Evolutionary conservation across 2,888 invertebrate genomes (phyloP).

Genomic region (Cheilosia impressa): DNA sequence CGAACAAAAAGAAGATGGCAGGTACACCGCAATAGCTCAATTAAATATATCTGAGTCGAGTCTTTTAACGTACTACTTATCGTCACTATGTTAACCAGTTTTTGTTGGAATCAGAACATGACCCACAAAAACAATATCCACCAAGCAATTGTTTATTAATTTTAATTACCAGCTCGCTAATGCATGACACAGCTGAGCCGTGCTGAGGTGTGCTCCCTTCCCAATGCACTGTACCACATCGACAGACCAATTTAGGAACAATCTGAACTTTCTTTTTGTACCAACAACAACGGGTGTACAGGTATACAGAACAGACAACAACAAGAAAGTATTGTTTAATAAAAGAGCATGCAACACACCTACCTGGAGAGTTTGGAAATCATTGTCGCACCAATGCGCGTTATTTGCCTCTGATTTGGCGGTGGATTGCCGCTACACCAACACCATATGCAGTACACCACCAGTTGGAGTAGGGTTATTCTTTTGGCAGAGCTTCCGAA

Average conservation of each 20-base stretch:
- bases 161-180: conserved; percentile 58
- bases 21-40: conserved; percentile 4
- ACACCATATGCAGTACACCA: conserved; percentile 59
- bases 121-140: conserved; percentile 49
- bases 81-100: conserved; percentile 6
- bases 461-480: conserved; percentile 28
- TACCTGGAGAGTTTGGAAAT: conserved; percentile 68
- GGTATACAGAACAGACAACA: background rate
- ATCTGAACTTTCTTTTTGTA: conserved; percentile 66
- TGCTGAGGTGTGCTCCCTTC: conserved; percentile 16
- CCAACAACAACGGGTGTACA: too few relatives aligned
- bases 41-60: conserved; percentile 1
- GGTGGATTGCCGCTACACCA: conserved; percentile 65
- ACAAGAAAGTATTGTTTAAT: conserved; percentile 19
- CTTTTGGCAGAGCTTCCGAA: conserved; percentile 53
- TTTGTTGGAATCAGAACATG: conserved; percentile 50
- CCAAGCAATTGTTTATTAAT: conserved; percentile 63
- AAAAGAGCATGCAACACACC: conserved; percentile 57
- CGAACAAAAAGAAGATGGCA: conserved; percentile 1
- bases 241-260: conserved; percentile 50
- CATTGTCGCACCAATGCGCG: conserved; percentile 57
- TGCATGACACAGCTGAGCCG: conserved; percentile 20
- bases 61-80: background rate
- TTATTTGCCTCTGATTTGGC: conserved; percentile 67
- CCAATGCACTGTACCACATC: conserved; percentile 10